phyloP scores from a whole-genome alignment of 2,113 vertebrate species.

The Tautogolabrus adspersus region DNA sequence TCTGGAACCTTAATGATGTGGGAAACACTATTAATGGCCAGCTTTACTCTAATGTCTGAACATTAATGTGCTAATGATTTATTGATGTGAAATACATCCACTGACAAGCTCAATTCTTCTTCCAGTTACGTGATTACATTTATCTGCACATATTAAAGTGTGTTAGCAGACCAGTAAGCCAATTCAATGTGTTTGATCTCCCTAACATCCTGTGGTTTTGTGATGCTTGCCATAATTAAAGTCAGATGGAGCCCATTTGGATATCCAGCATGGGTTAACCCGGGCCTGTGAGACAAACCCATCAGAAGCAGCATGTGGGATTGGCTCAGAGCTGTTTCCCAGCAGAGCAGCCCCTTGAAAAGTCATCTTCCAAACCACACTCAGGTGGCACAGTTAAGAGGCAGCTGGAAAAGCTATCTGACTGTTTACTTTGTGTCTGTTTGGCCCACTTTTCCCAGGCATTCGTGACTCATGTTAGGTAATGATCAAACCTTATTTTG shows the following conservation, averaged over 20 bases:
- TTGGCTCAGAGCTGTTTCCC: conserved; percentile 49
- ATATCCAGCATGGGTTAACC: conserved; percentile 43
- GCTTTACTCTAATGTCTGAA: conserved; percentile 7
- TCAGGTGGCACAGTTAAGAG: conserved; percentile 69
- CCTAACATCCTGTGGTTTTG: conserved; percentile 51
- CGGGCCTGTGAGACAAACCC: conserved; percentile 55
- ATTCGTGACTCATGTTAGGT: conserved; percentile 44
- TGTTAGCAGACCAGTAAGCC: conserved; percentile 14
- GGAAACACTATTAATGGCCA: neutral
- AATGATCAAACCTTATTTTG: conserved; percentile 39
- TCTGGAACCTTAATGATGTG: neutral
- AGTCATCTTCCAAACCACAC: conserved; percentile 58
- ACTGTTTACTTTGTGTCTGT: conserved; percentile 58
- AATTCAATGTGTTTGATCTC: conserved; percentile 44
- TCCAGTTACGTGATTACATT: conserved; percentile 12
- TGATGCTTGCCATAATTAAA: conserved; percentile 52
- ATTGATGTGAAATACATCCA: neutral
- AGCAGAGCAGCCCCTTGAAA: conserved; percentile 40
- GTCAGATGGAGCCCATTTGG: conserved; percentile 54
- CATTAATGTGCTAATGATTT: conserved; percentile 27
- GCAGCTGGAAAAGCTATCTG: conserved; percentile 65
- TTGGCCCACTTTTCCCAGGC: conserved; percentile 39
- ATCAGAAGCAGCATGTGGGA: conserved; percentile 49
- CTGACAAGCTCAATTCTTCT: conserved; percentile 6
- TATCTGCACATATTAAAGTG: conserved; percentile 9